Conservation (phyloP, 2,113 vertebrate genomes). For the Tachysurus vachellii region DNA sequence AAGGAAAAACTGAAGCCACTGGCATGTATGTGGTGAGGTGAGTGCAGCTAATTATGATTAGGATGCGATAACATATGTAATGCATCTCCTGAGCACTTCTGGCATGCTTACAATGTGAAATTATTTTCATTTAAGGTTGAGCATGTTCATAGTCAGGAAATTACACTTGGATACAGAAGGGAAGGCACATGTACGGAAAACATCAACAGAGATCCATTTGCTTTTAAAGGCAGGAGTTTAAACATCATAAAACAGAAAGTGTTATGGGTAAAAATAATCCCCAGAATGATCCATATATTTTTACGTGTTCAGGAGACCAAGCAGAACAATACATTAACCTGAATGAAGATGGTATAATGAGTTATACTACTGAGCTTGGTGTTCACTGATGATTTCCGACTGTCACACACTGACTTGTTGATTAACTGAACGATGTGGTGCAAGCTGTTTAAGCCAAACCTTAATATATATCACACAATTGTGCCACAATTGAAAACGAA, state of each 20-base stretch:
- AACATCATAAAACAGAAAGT: neutral
- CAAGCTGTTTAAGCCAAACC: neutral
- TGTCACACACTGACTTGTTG: neutral
- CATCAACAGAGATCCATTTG: neutral
- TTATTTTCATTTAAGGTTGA: conserved; percentile 12
- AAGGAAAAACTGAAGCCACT: neutral
- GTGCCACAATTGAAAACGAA: neutral
- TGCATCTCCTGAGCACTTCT: neutral
- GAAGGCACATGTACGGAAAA: conserved; percentile 4
- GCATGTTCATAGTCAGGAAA: conserved; percentile 3
- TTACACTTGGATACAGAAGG: neutral
- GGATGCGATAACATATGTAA: neutral
- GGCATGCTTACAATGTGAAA: conserved; percentile 8
- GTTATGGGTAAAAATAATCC: neutral
- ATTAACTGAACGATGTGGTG: conserved; percentile 1
- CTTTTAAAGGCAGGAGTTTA: neutral
- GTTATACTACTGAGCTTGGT: neutral
- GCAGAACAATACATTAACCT: neutral
- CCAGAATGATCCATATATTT: neutral
- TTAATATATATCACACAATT: neutral
- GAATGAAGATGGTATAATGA: neutral
- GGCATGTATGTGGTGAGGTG: neutral
- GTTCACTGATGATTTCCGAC: neutral
- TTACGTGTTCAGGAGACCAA: neutral
- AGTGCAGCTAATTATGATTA: neutral